These are phyloP conservation scores for Sphaerophoria rueppellii DNA, from an alignment of 2,888 invertebrate genomes.

Conservation along the genomic window DNA sequence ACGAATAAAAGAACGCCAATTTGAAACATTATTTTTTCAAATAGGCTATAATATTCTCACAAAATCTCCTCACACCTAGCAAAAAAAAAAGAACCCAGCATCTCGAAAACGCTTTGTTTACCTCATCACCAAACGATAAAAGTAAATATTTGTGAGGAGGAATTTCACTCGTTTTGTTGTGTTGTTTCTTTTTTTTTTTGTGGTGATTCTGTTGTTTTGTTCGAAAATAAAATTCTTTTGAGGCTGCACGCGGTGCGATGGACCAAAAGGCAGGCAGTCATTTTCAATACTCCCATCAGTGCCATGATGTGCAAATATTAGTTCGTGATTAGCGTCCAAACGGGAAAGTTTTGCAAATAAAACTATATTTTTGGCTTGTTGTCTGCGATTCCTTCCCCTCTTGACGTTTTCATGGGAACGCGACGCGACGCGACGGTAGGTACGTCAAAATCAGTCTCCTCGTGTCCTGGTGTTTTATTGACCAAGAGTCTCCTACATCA, in stretches of 20 bases:
- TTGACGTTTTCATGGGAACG: not conserved
- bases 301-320: slow-evolving; percentile 52
- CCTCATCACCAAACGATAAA: slow-evolving; percentile 56
- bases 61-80: not conserved
- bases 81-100: slow-evolving; percentile 8
- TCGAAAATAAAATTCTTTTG: slow-evolving; percentile 41
- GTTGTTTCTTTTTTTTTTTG: slow-evolving; percentile 10
- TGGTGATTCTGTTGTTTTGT: slow-evolving; percentile 19
- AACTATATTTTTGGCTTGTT: not conserved
- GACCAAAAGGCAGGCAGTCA: slow-evolving; percentile 11
- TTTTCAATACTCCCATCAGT: slow-evolving; percentile 14
- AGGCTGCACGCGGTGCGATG: slow-evolving; percentile 7
- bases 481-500: slow-evolving; percentile 41
- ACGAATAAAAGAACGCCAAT: not conserved
- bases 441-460: slow-evolving; percentile 6
- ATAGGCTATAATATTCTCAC: slow-evolving; percentile 9
- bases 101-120: slow-evolving; percentile 54
- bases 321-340: slow-evolving; percentile 53
- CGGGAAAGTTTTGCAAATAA: slow-evolving; percentile 28
- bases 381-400: not conserved
- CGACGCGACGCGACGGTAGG: slow-evolving; percentile 16
- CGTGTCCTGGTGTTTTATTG: slow-evolving; percentile 55
- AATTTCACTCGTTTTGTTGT: no score
- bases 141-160: slow-evolving; percentile 46
- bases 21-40: not conserved